Conservation (phyloP, 2,888 invertebrate genomes). For the Brenthis ino region DNA sequence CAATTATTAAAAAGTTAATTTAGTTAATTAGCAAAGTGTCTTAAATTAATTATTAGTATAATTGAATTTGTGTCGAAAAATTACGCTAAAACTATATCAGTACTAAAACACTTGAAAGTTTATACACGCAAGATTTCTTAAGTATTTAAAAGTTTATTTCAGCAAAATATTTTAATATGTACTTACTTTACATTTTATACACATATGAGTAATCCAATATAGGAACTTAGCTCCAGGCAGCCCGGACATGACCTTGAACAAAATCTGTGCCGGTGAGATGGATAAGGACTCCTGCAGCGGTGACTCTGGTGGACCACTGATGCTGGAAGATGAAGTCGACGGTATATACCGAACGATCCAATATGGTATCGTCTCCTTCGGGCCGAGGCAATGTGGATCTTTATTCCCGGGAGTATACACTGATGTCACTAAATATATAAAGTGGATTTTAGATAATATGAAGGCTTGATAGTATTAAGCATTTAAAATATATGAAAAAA, state of each 20-base stretch:
- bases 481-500: too few relatives aligned
- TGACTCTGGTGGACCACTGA: conserved; percentile 86
- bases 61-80: too few relatives aligned
- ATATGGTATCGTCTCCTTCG: conserved; percentile 49
- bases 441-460: conserved; percentile 61
- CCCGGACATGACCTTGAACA: conserved; percentile 5
- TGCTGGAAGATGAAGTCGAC: conserved; percentile 46
- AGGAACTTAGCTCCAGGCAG: conserved; percentile 1
- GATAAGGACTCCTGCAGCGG: conserved; percentile 83
- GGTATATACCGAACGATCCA: conserved; percentile 42
- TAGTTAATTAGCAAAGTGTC: too few relatives aligned
- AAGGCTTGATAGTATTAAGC: conserved; percentile 10
- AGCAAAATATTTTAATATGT: too few relatives aligned
- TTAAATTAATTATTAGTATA: too few relatives aligned
- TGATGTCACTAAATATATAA: conserved; percentile 57
- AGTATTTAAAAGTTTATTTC: too few relatives aligned
- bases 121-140: too few relatives aligned
- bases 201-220: too few relatives aligned
- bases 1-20: too few relatives aligned
- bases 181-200: too few relatives aligned
- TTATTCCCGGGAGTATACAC: conserved; percentile 67
- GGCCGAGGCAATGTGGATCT: conserved; percentile 47
- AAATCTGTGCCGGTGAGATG: conserved; percentile 62
- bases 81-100: too few relatives aligned
- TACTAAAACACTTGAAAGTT: too few relatives aligned